Base-by-base conservation (phyloP, 1,140 invertebrate genomes). In the Zaprionus capensis region DNA sequence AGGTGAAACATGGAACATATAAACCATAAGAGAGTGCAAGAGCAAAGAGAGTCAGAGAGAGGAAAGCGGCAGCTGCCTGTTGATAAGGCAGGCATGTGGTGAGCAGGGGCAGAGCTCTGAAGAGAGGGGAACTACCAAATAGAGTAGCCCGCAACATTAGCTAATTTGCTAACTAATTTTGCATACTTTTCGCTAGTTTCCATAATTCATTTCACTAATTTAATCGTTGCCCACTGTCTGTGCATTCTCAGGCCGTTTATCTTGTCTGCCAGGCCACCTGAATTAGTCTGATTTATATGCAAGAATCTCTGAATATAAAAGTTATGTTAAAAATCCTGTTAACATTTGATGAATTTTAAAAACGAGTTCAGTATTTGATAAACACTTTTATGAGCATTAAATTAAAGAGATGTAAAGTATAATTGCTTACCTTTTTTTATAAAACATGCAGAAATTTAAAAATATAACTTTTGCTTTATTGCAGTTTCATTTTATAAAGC, bases 61-160 rank as follows among this genome's bases (percentile, higher is more conserved):
- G n/a, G 36, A 75, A 38, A 20, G 59, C 7, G 9, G 12, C 38
- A 56, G n/a, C 73, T 87, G 83, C 84, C 83, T 88, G 84, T 88
- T 87, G 84, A 87, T 88, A 74, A 83, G 72, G 41, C 41, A 17
- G 7, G 7, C 6, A 46, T 9, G 41, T 9, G 41, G 1, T 24
- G 46, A 36, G n/a, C 36, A 46, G n/a, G 9, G 4, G 36, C 15
- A 38, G 24, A 5, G 2, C 26, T 5, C 26, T 9, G 15, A 2
- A 5, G n/a, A n/a, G 0, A 15, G 24, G 24, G 51, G 12, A 14
- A 34, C 9, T 3, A 6, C 51, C 6, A 38, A 38, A 41, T n/a
- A 41, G 38, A 46, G 7, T 17, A 28, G 26, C 5, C 24, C 53
- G 28, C 15, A 24, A 9, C 4, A 56, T 56, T 56, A n/a, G 46